These are phyloP conservation scores for Cyclophora punctaria DNA, from an alignment of 2,888 invertebrate species.

Conservation along the genomic window DNA sequence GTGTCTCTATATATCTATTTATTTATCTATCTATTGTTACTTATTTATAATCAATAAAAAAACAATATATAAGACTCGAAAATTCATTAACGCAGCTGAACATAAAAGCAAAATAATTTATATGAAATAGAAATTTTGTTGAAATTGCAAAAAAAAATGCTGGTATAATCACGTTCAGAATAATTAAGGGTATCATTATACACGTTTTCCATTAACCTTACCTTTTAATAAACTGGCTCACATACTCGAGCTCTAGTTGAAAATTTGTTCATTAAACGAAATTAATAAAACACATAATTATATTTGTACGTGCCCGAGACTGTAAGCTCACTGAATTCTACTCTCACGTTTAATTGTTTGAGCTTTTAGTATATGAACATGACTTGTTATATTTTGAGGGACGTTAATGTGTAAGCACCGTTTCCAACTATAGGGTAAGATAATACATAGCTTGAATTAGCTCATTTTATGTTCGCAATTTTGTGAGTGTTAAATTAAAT, in stretches of 20 bases:
- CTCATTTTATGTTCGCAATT: too few relatives aligned
- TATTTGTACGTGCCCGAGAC: conserved; percentile 17
- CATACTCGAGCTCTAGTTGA: conserved; percentile 5
- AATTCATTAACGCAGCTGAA: too few relatives aligned
- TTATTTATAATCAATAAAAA: too few relatives aligned
- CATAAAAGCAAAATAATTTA: too few relatives aligned
- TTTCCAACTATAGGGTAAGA: conserved; percentile 27
- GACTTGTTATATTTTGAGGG: conserved; percentile 36
- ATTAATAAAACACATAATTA: conserved; percentile 25
- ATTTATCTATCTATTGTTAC: too few relatives aligned
- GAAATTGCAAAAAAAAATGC: too few relatives aligned
- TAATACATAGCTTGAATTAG: too few relatives aligned
- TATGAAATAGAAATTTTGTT: too few relatives aligned
- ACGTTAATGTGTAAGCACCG: conserved; percentile 30
- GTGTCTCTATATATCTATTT: too few relatives aligned
- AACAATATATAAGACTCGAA: too few relatives aligned
- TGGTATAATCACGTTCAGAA: not conserved
- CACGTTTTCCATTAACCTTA: not conserved
- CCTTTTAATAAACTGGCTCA: conserved; percentile 8
- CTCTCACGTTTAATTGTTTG: not conserved
- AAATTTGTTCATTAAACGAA: conserved; percentile 20
- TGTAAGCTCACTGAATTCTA: conserved; percentile 10
- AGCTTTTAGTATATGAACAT: not conserved
- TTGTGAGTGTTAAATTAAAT: too few relatives aligned
- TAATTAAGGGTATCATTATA: not conserved